Conservation (phyloP, 2,113 vertebrate genomes). For the Mola mola region DNA sequence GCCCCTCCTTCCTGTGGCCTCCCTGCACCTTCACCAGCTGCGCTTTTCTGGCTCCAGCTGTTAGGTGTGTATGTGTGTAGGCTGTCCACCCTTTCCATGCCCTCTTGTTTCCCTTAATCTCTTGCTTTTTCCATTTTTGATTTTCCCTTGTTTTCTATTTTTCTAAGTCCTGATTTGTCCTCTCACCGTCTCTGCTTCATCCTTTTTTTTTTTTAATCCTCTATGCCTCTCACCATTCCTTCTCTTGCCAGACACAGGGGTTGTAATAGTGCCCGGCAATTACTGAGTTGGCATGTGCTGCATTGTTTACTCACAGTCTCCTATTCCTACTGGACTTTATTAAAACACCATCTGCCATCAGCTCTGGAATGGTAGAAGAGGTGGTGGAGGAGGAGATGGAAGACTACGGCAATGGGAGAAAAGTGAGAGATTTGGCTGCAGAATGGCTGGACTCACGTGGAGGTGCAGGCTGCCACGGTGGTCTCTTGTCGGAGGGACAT, state of each 20-base stretch:
- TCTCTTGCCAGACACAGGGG: slow-evolving; percentile 90
- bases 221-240: slow-evolving; percentile 52
- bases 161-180: slow-evolving; percentile 61
- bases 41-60: slow-evolving; percentile 90
- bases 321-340: slow-evolving; percentile 99
- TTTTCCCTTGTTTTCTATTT: slow-evolving; percentile 46
- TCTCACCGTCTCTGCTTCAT: slow-evolving; percentile 41
- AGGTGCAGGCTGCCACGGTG: slow-evolving; percentile 58
- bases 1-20: slow-evolving; percentile 67
- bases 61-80: slow-evolving; percentile 73
- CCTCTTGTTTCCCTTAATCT: slow-evolving; percentile 84
- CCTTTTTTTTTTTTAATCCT: slow-evolving; percentile 28
- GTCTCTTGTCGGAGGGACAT: slow-evolving; percentile 67
- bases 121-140: slow-evolving; percentile 42
- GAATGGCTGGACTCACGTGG: slow-evolving; percentile 66
- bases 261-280: slow-evolving; percentile 99
- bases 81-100: slow-evolving; percentile 46
- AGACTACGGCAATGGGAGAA: slow-evolving; percentile 57
- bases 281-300: slow-evolving; percentile 96
- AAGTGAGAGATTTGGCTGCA: slow-evolving; percentile 69
- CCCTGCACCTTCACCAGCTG: slow-evolving; percentile 88
- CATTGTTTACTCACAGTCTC: slow-evolving; percentile 99
- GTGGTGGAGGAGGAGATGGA: slow-evolving; percentile 69
- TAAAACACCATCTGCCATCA: slow-evolving; percentile 99
- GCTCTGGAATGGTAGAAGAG: slow-evolving; percentile 83